Conservation (phyloP, 1,140 invertebrate genomes). For the Bombus superbus region DNA sequence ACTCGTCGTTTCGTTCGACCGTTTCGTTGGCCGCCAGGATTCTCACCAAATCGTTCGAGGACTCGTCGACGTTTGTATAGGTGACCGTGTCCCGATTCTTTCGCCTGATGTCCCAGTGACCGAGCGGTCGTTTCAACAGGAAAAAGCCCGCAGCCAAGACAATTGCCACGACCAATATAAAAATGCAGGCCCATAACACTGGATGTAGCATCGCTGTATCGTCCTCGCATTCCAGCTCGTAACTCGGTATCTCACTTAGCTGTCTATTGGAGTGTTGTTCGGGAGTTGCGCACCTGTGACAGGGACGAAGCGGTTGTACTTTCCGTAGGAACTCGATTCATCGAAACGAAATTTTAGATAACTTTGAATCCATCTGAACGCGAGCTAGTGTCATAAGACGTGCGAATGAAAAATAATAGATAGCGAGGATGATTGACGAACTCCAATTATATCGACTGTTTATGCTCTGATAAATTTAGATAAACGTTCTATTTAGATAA, state of each 20-base stretch:
- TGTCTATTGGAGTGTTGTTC: conserved; percentile 62
- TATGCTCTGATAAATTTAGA: not conserved
- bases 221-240: conserved; percentile 75
- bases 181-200: conserved; percentile 71
- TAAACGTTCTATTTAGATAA: too few species aligned
- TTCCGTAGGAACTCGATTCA: not conserved
- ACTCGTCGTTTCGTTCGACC: conserved; percentile 73
- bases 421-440: not conserved
- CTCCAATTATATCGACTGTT: not conserved
- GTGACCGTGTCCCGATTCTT: conserved; percentile 75
- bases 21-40: conserved; percentile 75
- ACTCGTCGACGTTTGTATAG: conserved; percentile 79
- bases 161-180: conserved; percentile 67
- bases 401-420: not conserved
- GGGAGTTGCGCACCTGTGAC: conserved; percentile 74
- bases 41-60: conserved; percentile 78
- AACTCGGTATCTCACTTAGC: conserved; percentile 68
- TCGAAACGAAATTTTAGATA: not conserved
- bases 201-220: conserved; percentile 61
- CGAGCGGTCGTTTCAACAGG: conserved; percentile 69
- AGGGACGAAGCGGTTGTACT: not conserved
- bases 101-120: conserved; percentile 73
- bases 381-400: too few species aligned
- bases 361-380: too few species aligned
- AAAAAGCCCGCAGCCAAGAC: conserved; percentile 66